Evolutionary conservation across 2,888 invertebrate species (phyloP), one percentile per base, ranked within the genome.

Genomic region (Hesperia comma): DNA sequence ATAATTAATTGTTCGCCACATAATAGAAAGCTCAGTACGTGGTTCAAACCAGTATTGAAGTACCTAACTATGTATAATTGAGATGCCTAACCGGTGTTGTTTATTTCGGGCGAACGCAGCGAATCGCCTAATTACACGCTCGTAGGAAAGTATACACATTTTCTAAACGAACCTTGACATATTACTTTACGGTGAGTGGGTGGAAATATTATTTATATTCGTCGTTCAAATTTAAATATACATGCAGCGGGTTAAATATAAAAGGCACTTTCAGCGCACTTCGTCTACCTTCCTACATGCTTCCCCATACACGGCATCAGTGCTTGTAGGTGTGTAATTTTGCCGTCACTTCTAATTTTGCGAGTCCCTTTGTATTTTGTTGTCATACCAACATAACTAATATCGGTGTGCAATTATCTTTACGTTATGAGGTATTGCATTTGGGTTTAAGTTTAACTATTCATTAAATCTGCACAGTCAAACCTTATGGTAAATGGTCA

Each of bases 101-200:
- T 37, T 64, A 64, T 57, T 58, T 53, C 26, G 54, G 37, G 64
- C 58, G 57, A 54, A 63, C 58, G 58, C 57, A 12, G 17, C 74
- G 76, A 78, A 78, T 80, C 79, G 75, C 73, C 76, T 82, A 82
- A 85, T 85, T 81, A 80, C 79, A 79, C 77, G 79, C 75, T 75
- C 73, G 74, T 77, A 76, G 40, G 78, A 77, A 82, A 81, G 78
- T 75, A 79, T 81, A 79, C 82, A 83, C 77, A 80, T 55, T 75
- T 77, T 78, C 74, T 79, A 79, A 82, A 75, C 77, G 78, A 82
- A 85, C 89, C 90, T 90, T 90, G 90, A 88, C 86, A 88, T 82
- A 84, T 85, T 84, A 83, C 80, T 83, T 80, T 80, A 75, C 78
- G 72, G 69, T 75, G 84, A 80, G 87, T 84, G 81, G 85, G 86